phyloP scores from a whole-genome alignment of 2,113 vertebrate species.

The Cromileptes altivelis region DNA sequence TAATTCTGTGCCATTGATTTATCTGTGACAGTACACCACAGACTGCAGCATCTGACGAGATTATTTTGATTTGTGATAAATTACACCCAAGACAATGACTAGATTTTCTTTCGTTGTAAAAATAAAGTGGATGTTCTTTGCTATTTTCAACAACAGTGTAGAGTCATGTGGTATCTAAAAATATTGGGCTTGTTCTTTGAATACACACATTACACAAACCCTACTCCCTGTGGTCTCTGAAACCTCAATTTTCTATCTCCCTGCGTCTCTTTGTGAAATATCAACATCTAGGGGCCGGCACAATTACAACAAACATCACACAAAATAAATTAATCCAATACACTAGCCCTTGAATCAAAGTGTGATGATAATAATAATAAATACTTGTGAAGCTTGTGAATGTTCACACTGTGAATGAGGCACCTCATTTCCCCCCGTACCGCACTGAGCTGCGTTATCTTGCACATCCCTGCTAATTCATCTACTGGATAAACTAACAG shows the following conservation, averaged over 20 bases:
- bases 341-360: not conserved
- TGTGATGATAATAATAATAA: not conserved
- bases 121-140: not conserved
- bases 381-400: not conserved
- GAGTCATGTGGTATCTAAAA: not conserved
- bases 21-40: no score
- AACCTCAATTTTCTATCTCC: not conserved
- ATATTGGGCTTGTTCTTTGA: not conserved
- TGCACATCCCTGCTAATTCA: conserved; percentile 1
- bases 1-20: not conserved
- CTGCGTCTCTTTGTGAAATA: not conserved
- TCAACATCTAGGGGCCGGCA: not conserved
- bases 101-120: no score
- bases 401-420: not conserved
- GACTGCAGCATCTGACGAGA: no score
- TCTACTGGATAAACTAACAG: conserved; percentile 16
- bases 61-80: no score
- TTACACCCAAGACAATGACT: no score
- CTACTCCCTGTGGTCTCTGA: not conserved
- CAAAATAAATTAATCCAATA: not conserved
- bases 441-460: not conserved
- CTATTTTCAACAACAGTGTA: not conserved
- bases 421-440: not conserved
- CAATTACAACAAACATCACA: not conserved
- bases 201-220: not conserved